A percentile compares a stretch with the other conserved stretches of the same genome.
phyloP scores from a whole-genome alignment of 2,797 vertebrate genomes.

The Micromesistius poutassou region DNA sequence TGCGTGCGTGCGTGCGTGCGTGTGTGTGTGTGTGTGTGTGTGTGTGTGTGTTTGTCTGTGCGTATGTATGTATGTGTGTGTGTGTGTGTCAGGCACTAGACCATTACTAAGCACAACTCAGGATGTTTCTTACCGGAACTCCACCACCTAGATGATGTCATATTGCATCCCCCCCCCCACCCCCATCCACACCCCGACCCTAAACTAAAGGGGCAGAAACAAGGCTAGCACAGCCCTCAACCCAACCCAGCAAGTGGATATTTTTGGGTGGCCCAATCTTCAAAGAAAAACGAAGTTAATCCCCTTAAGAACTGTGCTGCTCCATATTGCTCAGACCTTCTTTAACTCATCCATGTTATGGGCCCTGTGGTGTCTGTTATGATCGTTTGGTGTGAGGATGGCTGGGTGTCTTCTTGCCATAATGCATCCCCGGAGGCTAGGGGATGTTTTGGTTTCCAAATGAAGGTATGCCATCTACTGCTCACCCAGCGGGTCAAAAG shows the following conservation, averaged over 20 bases:
- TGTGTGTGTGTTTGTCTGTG: slow-evolving; percentile 23
- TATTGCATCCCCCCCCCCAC: slow-evolving; percentile 29
- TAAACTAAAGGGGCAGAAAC: slow-evolving; percentile 18
- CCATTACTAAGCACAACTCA: slow-evolving; percentile 49
- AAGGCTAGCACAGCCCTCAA: slow-evolving; percentile 2
- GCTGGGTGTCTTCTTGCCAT: slow-evolving; percentile 19
- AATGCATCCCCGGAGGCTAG: slow-evolving; percentile 11
- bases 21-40: slow-evolving; percentile 12
- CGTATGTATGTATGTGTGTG: slow-evolving; percentile 14
- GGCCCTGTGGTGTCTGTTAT: not conserved
- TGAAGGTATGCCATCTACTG: not conserved
- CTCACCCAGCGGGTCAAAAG: not conserved
- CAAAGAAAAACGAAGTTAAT: slow-evolving; percentile 45
- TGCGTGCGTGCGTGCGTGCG: slow-evolving; percentile 13
- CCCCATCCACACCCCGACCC: no score
- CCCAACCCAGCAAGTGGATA: slow-evolving; percentile 31
- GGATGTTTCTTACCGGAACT: slow-evolving; percentile 30
- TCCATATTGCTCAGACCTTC: slow-evolving; percentile 29
- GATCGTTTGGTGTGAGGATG: slow-evolving; percentile 17
- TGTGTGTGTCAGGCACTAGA: not conserved
- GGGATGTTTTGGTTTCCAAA: not conserved
- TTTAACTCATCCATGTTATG: slow-evolving; percentile 22
- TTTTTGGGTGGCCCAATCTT: slow-evolving; percentile 54
- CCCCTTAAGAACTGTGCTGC: slow-evolving; percentile 23
- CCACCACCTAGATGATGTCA: slow-evolving; percentile 51